These are phyloP conservation scores for Monopis laevigella DNA, from an alignment of 2,888 invertebrate genomes.

Conservation along the genomic window DNA sequence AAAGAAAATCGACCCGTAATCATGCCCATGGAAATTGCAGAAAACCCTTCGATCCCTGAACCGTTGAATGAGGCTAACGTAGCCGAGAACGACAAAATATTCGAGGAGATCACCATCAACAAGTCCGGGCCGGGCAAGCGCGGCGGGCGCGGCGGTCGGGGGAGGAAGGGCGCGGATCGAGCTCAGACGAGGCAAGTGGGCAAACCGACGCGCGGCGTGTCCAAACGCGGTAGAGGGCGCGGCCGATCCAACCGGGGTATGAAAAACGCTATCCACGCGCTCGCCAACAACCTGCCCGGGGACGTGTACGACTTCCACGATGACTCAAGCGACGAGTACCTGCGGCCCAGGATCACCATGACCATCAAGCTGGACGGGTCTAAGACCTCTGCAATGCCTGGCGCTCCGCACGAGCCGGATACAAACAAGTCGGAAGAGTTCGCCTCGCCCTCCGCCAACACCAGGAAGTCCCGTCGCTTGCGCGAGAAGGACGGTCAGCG, in stretches of 20 bases:
- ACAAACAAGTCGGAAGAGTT: constrained; percentile 61
- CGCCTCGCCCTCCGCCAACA: constrained; percentile 71
- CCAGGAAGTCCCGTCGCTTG: constrained; percentile 82
- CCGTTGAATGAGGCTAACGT: no score
- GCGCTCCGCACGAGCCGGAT: constrained; percentile 24
- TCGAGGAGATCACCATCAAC: not conserved
- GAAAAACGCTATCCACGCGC: constrained; percentile 50
- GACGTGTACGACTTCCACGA: constrained; percentile 93
- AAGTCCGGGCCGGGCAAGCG: constrained; percentile 30
- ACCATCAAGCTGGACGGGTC: constrained; percentile 80
- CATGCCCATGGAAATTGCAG: no score
- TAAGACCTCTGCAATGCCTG: constrained; percentile 40
- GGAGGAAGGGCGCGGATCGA: constrained; percentile 51
- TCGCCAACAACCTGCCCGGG: constrained; percentile 69
- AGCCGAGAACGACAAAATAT: no score
- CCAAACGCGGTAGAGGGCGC: constrained; percentile 61
- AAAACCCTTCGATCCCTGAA: no score
- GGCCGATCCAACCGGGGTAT: constrained; percentile 63
- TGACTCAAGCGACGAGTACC: constrained; percentile 83
- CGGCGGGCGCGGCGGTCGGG: constrained; percentile 49
- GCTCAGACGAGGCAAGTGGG: constrained; percentile 57
- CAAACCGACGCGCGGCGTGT: constrained; percentile 37
- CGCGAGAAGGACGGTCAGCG: constrained; percentile 81
- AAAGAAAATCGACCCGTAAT: no score
- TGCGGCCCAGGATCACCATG: constrained; percentile 79